Conservation (phyloP, 2,888 invertebrate genomes). For the Apodemia duryi region DNA sequence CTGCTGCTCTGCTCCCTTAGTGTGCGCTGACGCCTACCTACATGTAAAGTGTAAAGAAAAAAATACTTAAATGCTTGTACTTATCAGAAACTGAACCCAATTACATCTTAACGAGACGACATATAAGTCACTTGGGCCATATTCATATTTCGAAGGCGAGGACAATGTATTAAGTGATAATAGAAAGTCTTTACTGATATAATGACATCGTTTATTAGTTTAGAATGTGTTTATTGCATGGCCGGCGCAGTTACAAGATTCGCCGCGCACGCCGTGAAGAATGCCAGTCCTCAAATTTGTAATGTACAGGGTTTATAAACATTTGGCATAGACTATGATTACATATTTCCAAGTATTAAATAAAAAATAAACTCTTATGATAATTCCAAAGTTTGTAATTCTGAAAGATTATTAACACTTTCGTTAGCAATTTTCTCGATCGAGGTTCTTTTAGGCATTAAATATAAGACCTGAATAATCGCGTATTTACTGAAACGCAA, state of each 20-base stretch:
- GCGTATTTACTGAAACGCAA: constrained; percentile 24
- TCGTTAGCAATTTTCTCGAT: constrained; percentile 23
- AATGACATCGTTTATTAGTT: constrained; percentile 45
- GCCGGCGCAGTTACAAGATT: constrained; percentile 7
- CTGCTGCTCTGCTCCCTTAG: too few relatives aligned
- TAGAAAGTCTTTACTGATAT: constrained; percentile 37
- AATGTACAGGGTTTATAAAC: constrained; percentile 61
- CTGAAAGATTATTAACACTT: constrained; percentile 39
- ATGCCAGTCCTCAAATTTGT: constrained; percentile 53
- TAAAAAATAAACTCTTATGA: constrained; percentile 60
- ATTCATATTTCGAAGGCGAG: background rate
- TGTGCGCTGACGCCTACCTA: too few relatives aligned
- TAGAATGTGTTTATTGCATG: constrained; percentile 14
- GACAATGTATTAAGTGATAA: constrained; percentile 21
- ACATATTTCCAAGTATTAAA: constrained; percentile 46
- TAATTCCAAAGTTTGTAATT: constrained; percentile 57
- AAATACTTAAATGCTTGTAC: too few relatives aligned
- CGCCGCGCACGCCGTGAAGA: constrained; percentile 7
- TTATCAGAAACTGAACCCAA: too few relatives aligned
- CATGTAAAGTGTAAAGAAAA: too few relatives aligned
- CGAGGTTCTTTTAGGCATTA: constrained; percentile 74
- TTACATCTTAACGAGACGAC: too few relatives aligned
- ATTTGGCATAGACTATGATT: constrained; percentile 59
- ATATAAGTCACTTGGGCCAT: too few relatives aligned
- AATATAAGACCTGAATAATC: constrained; percentile 28